Conservation (phyloP, 2,113 vertebrate species). For the Probosciger aterrimus region DNA sequence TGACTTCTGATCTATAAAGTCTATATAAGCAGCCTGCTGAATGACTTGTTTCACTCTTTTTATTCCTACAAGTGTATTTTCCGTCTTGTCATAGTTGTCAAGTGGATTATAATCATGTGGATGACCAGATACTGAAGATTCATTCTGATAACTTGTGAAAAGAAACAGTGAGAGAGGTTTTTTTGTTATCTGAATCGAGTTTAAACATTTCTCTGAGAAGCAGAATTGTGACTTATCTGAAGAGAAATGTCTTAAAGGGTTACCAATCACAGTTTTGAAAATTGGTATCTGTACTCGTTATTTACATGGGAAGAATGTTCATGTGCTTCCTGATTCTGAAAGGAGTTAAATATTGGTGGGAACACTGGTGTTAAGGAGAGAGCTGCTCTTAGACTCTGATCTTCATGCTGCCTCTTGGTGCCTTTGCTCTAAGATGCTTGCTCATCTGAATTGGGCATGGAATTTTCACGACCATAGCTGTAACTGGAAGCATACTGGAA, state of each 20-base stretch:
- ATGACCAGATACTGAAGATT: not conserved
- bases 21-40: not conserved
- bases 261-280: not conserved
- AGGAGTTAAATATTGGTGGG: not conserved
- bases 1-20: not conserved
- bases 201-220: not conserved
- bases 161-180: not conserved
- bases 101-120: not conserved
- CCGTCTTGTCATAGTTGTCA: not conserved
- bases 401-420: not conserved
- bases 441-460: not conserved
- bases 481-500: not conserved
- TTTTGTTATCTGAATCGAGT: not conserved
- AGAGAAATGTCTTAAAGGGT: not conserved
- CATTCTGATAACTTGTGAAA: not conserved
- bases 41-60: not conserved
- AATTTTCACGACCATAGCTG: not conserved
- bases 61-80: not conserved
- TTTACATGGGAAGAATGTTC: not conserved
- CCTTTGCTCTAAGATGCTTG: not conserved
- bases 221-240: not conserved
- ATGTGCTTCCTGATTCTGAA: not conserved
- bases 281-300: not conserved
- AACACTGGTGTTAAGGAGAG: not conserved
- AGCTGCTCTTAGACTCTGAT: not conserved